Conservation (phyloP, 2,888 invertebrate genomes). For the Ormyrus rosae region DNA sequence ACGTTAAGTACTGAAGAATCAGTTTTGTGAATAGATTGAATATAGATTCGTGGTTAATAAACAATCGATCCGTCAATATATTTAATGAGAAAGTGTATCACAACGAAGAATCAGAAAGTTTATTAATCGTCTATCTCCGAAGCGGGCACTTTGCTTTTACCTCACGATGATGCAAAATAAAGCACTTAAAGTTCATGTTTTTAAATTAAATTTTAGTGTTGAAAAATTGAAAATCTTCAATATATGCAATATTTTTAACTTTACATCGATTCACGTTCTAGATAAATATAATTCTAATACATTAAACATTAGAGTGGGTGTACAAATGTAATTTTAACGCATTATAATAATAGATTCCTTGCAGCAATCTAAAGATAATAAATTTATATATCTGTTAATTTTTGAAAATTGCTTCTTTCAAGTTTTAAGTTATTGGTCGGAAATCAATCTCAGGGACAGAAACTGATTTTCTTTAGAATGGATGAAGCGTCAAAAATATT, state of each 20-base stretch:
- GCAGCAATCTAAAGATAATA: too few relatives aligned
- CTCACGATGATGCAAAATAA: too few relatives aligned
- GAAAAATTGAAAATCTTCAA: too few relatives aligned
- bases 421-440: not conserved
- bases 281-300: too few relatives aligned
- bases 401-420: not conserved
- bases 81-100: conserved; percentile 6
- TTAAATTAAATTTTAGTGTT: too few relatives aligned
- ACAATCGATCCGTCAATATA: not conserved
- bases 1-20: too few relatives aligned
- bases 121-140: not conserved
- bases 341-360: not conserved
- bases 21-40: too few relatives aligned
- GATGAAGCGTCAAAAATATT: not conserved
- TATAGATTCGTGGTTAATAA: not conserved
- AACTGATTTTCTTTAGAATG: not conserved
- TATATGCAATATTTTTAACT: too few relatives aligned
- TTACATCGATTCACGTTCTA: too few relatives aligned
- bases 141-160: too few relatives aligned
- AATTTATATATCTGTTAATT: too few relatives aligned
- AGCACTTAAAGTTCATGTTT: too few relatives aligned
- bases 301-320: not conserved
- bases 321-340: conserved; percentile 29
- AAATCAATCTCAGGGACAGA: conserved; percentile 22
- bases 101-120: conserved; percentile 11